Conservation (phyloP, 2,888 invertebrate species). For the Lomographa bimaculata region DNA sequence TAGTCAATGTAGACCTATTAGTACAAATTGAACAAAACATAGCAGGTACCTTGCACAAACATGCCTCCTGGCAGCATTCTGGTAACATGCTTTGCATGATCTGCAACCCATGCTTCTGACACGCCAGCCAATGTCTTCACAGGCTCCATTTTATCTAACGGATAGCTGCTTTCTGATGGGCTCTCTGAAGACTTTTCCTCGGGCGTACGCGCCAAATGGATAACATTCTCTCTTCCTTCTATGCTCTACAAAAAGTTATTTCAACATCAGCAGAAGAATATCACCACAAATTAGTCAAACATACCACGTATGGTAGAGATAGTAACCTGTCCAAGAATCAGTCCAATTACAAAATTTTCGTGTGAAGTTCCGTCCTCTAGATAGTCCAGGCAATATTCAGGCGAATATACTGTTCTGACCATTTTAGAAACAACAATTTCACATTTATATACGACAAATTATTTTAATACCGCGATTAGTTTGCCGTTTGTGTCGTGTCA, state of each 20-base stretch:
- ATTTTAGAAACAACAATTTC: slow-evolving; percentile 66
- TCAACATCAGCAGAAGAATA: not conserved
- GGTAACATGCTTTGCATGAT: slow-evolving; percentile 93
- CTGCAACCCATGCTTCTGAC: slow-evolving; percentile 88
- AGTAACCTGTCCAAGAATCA: slow-evolving; percentile 91
- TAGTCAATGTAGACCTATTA: too few relatives aligned
- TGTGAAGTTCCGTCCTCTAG: slow-evolving; percentile 85
- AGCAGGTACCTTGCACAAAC: slow-evolving; percentile 90
- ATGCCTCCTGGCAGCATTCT: slow-evolving; percentile 96
- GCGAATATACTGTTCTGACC: slow-evolving; percentile 88
- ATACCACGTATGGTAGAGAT: slow-evolving; percentile 17
- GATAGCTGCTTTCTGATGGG: slow-evolving; percentile 56
- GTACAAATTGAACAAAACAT: too few relatives aligned
- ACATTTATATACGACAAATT: slow-evolving; percentile 4
- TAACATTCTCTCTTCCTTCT: slow-evolving; percentile 87
- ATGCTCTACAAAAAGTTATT: slow-evolving; percentile 71
- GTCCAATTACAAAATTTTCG: slow-evolving; percentile 87
- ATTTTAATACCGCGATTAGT: too few relatives aligned
- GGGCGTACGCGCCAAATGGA: slow-evolving; percentile 92
- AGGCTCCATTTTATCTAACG: slow-evolving; percentile 57
- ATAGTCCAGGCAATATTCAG: slow-evolving; percentile 87
- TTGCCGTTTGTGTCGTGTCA: too few relatives aligned
- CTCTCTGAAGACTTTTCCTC: slow-evolving; percentile 70
- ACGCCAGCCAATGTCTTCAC: slow-evolving; percentile 81
- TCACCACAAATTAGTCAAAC: not conserved